Base-by-base conservation (phyloP, 2,797 vertebrate species). In the Ctenochaetus hawaiiensis region DNA sequence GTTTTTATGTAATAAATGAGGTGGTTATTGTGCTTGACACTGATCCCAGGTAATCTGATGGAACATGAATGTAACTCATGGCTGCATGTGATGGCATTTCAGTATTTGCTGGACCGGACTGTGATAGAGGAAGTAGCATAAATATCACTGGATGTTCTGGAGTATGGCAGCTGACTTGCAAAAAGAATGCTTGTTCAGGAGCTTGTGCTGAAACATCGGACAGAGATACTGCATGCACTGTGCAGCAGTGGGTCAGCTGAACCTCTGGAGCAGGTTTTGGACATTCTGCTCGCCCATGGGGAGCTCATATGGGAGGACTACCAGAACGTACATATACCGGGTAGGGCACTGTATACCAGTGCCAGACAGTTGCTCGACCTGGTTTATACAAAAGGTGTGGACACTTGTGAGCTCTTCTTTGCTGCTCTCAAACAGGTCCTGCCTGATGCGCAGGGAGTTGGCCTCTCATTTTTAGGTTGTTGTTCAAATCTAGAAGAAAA, bases 221-320 rank as follows among this genome's bases (percentile, higher is more conserved):
- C 90, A 26, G 89, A 93, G 75, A 90, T 97, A 74, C 92, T 97
- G 56, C 58, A 78, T 14, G 90, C 84, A 23, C 87, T 97, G 70
- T 94, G 94, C 82, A 79, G 91, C 86, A 92, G 95, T 0, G 94
- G 95, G 5, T 95, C 95, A 8, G 54, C 92, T 16, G 96, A 97
- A 81, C 85, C 82, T 67, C 91, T 97, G 49, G 96, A 97, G 72
- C 93, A 83, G 18, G 78, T 96, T 43, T 77, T 96, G 82, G 97
- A 97, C 83, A 84, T 94, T 77, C 92, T 97, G 22, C 89, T 97
- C 30, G 93, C 95, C 30, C 93, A 92, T 74, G 94, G 91, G 0
- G 85, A 91, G 47, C 91, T 97, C n/a, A 77, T 79, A 51, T 96
- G 96, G 95, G 96, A 97, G 76, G 96, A 97, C 43, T 96, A 96